A percentile compares a stretch with the other conserved stretches of the same genome.
Conservation (phyloP, 2,888 invertebrate genomes). For the Iselma pallidipennis region DNA sequence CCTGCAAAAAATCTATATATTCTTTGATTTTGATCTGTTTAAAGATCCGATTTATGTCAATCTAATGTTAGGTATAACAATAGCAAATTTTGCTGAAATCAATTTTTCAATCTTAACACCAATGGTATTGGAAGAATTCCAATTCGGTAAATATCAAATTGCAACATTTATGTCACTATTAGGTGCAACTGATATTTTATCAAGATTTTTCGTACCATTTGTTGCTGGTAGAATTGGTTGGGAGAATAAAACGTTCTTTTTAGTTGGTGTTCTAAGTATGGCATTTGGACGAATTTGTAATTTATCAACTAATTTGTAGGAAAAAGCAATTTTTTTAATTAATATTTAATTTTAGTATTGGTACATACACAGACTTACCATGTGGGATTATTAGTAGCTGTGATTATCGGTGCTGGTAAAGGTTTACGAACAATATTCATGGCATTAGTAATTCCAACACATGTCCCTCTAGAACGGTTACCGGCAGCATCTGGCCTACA, state of each 20-base stretch:
- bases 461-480: constrained; percentile 70
- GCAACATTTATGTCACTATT: constrained; percentile 72
- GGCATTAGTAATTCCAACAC: constrained; percentile 72
- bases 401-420: constrained; percentile 72
- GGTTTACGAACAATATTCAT: constrained; percentile 74
- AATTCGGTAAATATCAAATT: constrained; percentile 63
- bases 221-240: constrained; percentile 70
- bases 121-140: constrained; percentile 71
- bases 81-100: constrained; percentile 72
- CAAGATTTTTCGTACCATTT: constrained; percentile 70
- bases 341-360: constrained; percentile 56
- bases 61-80: constrained; percentile 70
- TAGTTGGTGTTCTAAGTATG: constrained; percentile 70
- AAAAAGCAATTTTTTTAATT: background rate
- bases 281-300: constrained; percentile 68
- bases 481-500: constrained; percentile 75
- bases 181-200: constrained; percentile 66
- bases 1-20: constrained; percentile 63
- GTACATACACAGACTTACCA: constrained; percentile 64
- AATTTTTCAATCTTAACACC: constrained; percentile 76
- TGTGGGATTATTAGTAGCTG: constrained; percentile 63
- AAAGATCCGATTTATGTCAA: constrained; percentile 72
- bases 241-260: constrained; percentile 72
- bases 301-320: constrained; percentile 26
- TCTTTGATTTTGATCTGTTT: constrained; percentile 72